These are phyloP conservation scores for Remorina albescens DNA, from an alignment of 2,797 vertebrate genomes.

Conservation along the genomic window DNA sequence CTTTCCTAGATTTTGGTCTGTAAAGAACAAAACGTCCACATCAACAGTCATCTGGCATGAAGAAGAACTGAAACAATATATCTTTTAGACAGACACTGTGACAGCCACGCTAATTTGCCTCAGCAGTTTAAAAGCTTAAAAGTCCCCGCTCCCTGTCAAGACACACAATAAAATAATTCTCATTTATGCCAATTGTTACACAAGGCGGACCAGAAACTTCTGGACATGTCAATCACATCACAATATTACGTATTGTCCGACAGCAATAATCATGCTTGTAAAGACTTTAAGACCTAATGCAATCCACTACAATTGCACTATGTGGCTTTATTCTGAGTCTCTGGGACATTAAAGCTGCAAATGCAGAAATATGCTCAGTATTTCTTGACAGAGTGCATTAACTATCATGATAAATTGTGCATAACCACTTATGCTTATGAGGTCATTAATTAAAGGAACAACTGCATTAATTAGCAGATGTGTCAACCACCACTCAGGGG, in stretches of 20 bases:
- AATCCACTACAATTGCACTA: background rate
- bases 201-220: background rate
- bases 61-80: slow-evolving; percentile 4
- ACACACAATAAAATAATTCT: background rate
- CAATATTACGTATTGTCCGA: background rate
- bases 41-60: background rate
- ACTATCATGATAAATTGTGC: slow-evolving; percentile 3
- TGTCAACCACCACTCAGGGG: slow-evolving; percentile 2
- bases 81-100: background rate
- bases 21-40: background rate
- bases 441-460: slow-evolving; percentile 29
- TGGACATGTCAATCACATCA: slow-evolving; percentile 1
- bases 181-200: background rate
- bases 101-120: background rate
- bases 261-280: slow-evolving; percentile 2
- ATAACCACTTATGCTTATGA: background rate
- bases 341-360: slow-evolving; percentile 14
- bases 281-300: background rate
- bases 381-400: background rate
- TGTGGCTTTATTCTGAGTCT: background rate
- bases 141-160: background rate
- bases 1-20: background rate
- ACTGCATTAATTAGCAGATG: slow-evolving; percentile 17
- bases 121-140: background rate
- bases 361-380: slow-evolving; percentile 12